Evolutionary conservation across 1,140 invertebrate genomes (phyloP), one percentile per base, ranked within the genome.

Genomic region (Pachypsylla venusta): DNA sequence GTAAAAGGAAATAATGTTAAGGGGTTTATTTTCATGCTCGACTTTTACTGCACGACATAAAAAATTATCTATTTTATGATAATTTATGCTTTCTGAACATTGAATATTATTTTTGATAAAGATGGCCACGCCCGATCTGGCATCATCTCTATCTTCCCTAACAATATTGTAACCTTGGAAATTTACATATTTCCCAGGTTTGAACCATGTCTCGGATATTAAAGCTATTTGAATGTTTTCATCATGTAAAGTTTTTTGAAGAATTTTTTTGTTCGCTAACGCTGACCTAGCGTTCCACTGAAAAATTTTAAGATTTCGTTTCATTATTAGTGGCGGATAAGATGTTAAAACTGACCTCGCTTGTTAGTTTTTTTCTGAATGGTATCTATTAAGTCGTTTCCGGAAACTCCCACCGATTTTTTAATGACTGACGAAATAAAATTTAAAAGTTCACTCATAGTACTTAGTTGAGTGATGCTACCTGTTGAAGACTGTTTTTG

Each of bases 221-320:
- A 35, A 27, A 5, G 30, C 28, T 4, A 35, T 35, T 14, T n/a
- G 25, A 2, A 57, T 35, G 7, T 27, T 27, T 22, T 26, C 30
- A 26, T 20, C 2, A 4, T 19, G 28, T 35, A 57, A 20, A 57
- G 3, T n/a, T n/a, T 30, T 22, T 28, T 57, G 22, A n/a, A 57
- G 26, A n/a, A 4, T 39, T 22, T 2, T 20, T 22, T 35, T 57
- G 28, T 57, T 57, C 22, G 25, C 20, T 4, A 57, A 5, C 10
- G 30, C 26, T 14, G 56, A 57, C 13, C 56, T 7, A 57, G 56
- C 56, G 56, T 57, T 57, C 56, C 56, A 57, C 30, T 57, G 56
- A n/a, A 57, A 14, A 16, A 57, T 10, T 4, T 26, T 19, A 53
- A 58, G 24, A 10, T 25, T 53, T 42, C 2, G 4, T 12, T 2